Percentiles rank a stretch among this genome's conserved stretches.
These are phyloP conservation scores for Egretta garzetta DNA, from an alignment of 2,113 vertebrate genomes.

Conservation along the genomic window DNA sequence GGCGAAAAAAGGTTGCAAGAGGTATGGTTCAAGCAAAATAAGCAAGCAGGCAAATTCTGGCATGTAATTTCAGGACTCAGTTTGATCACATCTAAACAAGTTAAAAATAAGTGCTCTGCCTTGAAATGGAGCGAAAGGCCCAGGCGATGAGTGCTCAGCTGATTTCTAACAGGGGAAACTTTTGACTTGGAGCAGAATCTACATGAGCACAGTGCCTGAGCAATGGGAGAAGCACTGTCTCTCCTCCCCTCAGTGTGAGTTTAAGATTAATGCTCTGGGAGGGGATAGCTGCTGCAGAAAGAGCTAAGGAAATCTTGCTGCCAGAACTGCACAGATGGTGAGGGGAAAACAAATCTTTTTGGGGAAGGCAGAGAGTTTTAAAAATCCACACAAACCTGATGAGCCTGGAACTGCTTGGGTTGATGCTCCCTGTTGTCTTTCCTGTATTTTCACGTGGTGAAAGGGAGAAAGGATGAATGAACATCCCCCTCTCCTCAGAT, in stretches of 20 bases:
- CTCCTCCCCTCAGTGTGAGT: neutral
- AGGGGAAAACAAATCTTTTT: neutral
- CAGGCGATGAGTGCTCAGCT: neutral
- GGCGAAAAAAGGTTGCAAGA: neutral
- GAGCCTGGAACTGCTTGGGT: neutral
- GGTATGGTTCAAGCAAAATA: neutral
- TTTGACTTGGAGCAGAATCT: neutral
- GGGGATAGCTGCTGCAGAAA: neutral
- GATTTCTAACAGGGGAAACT: neutral
- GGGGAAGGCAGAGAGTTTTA: neutral
- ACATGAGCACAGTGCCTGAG: neutral
- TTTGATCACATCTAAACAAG: neutral
- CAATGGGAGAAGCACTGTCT: neutral
- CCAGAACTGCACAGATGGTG: neutral
- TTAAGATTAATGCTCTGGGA: neutral
- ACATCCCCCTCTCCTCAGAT: rapidly evolving
- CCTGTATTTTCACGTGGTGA: neutral
- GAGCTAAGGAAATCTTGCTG: neutral
- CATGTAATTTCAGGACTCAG: neutral
- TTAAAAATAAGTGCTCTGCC: neutral
- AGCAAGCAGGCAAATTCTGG: neutral
- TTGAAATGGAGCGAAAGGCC: neutral
- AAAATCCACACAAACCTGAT: neutral
- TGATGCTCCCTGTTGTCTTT: neutral
- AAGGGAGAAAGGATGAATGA: neutral